phyloP scores from a whole-genome alignment of 35 echinoderm and acorn worm species.

The Strongylocentrotus purpuratus region DNA sequence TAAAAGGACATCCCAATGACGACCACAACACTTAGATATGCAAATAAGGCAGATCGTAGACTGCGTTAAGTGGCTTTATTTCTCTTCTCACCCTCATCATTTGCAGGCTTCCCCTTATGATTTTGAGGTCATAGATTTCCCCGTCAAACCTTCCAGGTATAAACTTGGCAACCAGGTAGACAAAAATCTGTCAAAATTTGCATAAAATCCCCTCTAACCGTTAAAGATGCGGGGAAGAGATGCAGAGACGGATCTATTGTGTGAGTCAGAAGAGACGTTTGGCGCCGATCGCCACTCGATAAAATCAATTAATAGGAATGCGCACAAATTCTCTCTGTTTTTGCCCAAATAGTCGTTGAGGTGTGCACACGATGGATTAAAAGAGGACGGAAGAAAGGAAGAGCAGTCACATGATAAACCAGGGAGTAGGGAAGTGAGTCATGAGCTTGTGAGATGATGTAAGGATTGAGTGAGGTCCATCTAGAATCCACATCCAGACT shows the following conservation, averaged over 20 bases:
- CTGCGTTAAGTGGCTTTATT: not conserved
- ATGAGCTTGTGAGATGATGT: not conserved
- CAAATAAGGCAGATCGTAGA: not conserved
- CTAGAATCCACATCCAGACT: not conserved
- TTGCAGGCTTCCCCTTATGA: not conserved
- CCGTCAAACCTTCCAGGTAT: not conserved
- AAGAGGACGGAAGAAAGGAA: not conserved
- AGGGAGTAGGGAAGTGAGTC: not conserved
- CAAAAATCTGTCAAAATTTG: not conserved
- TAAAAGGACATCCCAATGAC: not conserved
- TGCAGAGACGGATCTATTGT: not conserved
- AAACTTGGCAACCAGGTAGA: not conserved
- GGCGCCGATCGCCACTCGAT: slow-evolving; percentile 23
- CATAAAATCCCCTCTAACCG: slow-evolving; percentile 8
- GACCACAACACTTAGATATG: slow-evolving; percentile 16
- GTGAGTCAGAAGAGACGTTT: slow-evolving; percentile 1
- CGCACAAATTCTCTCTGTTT: slow-evolving; percentile 28
- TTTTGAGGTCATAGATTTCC: slow-evolving; percentile 4
- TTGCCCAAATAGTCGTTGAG: slow-evolving; percentile 6
- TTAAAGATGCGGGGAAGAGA: not conserved
- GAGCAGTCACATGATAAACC: not conserved
- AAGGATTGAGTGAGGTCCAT: not conserved
- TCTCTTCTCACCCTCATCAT: not conserved
- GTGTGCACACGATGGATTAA: not conserved
- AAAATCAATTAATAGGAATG: slow-evolving; percentile 42